phyloP scores from a whole-genome alignment of 2,888 invertebrate species.

The Drosophila mayaguana region DNA sequence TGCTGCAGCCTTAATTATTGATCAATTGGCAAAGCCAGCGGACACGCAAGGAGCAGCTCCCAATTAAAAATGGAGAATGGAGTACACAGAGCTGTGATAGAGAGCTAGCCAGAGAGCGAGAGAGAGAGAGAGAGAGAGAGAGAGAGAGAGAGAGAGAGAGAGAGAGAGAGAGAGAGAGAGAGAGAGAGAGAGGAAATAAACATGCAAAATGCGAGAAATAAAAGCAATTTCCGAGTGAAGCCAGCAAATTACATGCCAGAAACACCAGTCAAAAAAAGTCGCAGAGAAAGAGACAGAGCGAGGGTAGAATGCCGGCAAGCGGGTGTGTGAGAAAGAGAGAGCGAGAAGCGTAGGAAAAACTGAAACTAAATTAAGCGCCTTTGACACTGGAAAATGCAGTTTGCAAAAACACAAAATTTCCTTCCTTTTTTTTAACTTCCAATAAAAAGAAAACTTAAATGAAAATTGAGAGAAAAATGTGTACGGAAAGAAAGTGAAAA shows the following conservation, averaged over 20 bases:
- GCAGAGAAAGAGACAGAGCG: neutral
- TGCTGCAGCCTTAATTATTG: slow-evolving; percentile 74
- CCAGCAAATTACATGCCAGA: slow-evolving; percentile 75
- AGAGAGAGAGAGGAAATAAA: slow-evolving; percentile 16
- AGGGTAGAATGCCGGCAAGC: neutral
- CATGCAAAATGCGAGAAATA: slow-evolving; percentile 33
- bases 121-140: neutral
- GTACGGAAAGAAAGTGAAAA: slow-evolving; percentile 49
- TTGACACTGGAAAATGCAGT: slow-evolving; percentile 79
- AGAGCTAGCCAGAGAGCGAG: neutral
- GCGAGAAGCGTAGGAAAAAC: slow-evolving; percentile 11
- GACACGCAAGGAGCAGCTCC: slow-evolving; percentile 48
- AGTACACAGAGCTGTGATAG: neutral
- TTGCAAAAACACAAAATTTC: slow-evolving; percentile 38
- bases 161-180: no score
- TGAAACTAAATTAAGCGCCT: slow-evolving; percentile 77
- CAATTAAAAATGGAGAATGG: slow-evolving; percentile 45
- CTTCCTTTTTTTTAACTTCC: neutral
- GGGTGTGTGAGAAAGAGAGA: slow-evolving; percentile 1
- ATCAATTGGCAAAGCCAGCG: slow-evolving; percentile 61
- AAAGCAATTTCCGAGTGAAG: slow-evolving; percentile 72
- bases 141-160: neutral
- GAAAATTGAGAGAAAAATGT: slow-evolving; percentile 47
- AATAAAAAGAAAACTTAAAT: slow-evolving; percentile 56
- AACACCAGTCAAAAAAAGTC: slow-evolving; percentile 61